Percentiles rank a stretch among this genome's conserved stretches.
These are phyloP conservation scores for Myotis myotis DNA, from an alignment of 2,797 vertebrate genomes.

Conservation along the genomic window DNA sequence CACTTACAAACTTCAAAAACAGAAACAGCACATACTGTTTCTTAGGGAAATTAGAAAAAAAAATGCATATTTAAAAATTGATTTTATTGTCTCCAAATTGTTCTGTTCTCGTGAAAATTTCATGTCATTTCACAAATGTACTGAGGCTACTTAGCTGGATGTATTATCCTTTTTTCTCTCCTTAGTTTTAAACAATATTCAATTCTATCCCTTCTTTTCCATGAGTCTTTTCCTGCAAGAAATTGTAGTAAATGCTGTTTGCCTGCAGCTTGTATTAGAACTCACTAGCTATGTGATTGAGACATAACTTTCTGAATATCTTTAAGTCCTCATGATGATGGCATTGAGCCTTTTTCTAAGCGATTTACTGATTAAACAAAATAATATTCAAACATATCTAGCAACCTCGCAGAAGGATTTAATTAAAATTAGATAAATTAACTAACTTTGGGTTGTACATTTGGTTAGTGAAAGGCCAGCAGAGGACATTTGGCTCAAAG, in stretches of 20 bases:
- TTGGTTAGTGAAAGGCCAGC: too few relatives aligned
- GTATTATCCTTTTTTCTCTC: background rate
- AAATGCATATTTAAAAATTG: background rate
- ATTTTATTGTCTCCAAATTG: constrained; percentile 2
- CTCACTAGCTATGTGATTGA: background rate
- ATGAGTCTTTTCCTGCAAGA: background rate
- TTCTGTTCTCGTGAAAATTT: background rate
- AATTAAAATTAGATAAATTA: background rate
- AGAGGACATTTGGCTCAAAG: too few relatives aligned
- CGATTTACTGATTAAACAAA: background rate
- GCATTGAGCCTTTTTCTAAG: background rate
- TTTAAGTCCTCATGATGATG: background rate
- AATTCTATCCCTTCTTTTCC: background rate
- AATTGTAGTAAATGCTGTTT: background rate
- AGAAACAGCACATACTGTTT: background rate
- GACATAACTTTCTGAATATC: background rate
- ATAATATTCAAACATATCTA: background rate
- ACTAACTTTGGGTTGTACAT: background rate
- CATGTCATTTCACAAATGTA: background rate
- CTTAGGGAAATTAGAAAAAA: background rate
- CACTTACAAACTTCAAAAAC: background rate
- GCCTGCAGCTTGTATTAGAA: background rate
- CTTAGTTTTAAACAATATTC: background rate
- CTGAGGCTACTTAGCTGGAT: background rate
- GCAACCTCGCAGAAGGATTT: background rate